Conservation (phyloP, 2,797 vertebrate genomes). For the Xiphophorus birchmanni region DNA sequence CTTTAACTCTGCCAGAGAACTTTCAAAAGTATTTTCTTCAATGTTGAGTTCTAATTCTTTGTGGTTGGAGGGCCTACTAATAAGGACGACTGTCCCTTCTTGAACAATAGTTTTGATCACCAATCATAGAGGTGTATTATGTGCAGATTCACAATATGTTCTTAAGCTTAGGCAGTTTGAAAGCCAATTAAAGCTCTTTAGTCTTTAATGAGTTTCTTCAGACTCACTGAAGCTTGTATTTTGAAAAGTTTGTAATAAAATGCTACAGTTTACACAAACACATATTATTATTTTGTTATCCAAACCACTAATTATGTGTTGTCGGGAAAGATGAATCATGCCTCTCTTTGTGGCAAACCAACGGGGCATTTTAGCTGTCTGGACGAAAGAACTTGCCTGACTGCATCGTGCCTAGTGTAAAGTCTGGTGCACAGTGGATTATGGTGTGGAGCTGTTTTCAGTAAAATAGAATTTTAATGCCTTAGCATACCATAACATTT, state of each 20-base stretch:
- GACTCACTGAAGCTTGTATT: not conserved
- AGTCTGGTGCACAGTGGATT: not conserved
- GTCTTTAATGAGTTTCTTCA: not conserved
- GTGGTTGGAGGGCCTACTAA: not conserved
- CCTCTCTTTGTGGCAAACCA: not conserved
- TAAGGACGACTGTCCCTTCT: not conserved
- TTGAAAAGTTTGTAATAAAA: not conserved
- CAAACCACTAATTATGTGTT: not conserved
- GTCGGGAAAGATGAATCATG: not conserved
- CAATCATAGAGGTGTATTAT: not conserved
- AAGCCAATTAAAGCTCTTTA: not conserved
- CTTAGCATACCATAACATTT: slow-evolving; percentile 10
- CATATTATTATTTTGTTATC: not conserved
- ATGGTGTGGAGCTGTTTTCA: not conserved
- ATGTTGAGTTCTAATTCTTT: not conserved
- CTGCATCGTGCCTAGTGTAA: not conserved
- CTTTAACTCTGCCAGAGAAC: not conserved
- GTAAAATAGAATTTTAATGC: slow-evolving; percentile 1
- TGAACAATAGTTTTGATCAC: not conserved
- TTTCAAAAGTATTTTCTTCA: not conserved
- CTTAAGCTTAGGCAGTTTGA: not conserved
- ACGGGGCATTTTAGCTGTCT: not conserved
- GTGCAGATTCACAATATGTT: not conserved
- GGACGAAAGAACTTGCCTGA: not conserved
- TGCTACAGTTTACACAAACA: not conserved